These are phyloP conservation scores for Chlamydotis undulata DNA, from an alignment of 2,113 vertebrate species.

Conservation along the genomic window DNA sequence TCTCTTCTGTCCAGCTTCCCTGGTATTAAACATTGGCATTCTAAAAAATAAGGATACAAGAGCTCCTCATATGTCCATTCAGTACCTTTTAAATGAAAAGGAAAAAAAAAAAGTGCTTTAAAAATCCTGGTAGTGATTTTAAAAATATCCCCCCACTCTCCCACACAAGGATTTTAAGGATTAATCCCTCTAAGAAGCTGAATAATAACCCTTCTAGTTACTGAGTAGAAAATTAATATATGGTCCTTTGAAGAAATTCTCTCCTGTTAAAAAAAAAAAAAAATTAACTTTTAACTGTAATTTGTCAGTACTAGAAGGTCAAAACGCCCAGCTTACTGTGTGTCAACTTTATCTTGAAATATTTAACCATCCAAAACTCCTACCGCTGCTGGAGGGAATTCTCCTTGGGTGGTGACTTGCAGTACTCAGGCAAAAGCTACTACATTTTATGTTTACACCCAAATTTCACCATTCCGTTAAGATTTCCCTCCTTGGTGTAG, in stretches of 20 bases:
- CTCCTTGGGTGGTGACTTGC: not conserved
- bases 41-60: not conserved
- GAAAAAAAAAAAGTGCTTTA: not conserved
- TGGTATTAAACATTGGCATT: not conserved
- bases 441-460: not conserved
- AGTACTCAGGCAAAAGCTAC: not conserved
- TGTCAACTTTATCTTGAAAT: not conserved
- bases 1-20: not conserved
- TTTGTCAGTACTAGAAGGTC: not conserved
- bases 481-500: not conserved
- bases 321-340: not conserved
- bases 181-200: slow-evolving; percentile 17
- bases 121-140: not conserved
- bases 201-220: not conserved
- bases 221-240: not conserved
- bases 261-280: not conserved
- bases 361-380: not conserved
- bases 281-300: not conserved
- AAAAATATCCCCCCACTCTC: not conserved
- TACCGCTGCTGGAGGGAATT: not conserved
- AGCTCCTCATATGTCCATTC: not conserved
- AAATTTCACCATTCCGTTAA: not conserved
- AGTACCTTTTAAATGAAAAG: not conserved
- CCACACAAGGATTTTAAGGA: not conserved
- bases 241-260: not conserved